Conservation (phyloP, 2,888 invertebrate species). For the Anticlea derivata region DNA sequence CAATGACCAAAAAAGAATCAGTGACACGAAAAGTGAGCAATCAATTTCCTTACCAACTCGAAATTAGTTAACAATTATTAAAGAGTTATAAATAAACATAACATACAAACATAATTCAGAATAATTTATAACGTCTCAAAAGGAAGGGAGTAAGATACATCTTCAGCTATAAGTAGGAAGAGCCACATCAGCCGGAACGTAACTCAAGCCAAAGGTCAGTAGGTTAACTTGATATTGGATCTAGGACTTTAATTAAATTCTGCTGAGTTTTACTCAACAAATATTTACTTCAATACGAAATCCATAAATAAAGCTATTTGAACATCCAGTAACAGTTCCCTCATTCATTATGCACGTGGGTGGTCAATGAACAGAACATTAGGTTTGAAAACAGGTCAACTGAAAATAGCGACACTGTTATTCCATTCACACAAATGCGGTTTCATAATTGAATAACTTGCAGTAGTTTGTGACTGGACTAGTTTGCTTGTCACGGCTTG, state of each 20-base stretch:
- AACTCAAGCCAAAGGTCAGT: slow-evolving; percentile 14
- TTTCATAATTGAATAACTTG: slow-evolving; percentile 26
- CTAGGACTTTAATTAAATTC: slow-evolving; percentile 8
- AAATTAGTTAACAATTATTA: too few species aligned
- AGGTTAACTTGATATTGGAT: slow-evolving; percentile 10
- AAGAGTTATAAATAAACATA: too few species aligned
- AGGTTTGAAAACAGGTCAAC: slow-evolving; percentile 45
- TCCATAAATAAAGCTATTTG: slow-evolving; percentile 12
- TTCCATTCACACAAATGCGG: slow-evolving; percentile 22
- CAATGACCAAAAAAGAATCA: too few species aligned
- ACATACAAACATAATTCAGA: too few species aligned
- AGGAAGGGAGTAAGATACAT: too few species aligned
- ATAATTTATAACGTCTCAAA: too few species aligned
- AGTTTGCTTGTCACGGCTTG: neutral
- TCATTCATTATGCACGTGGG: slow-evolving; percentile 36
- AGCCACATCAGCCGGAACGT: slow-evolving; percentile 7
- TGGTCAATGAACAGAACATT: slow-evolving; percentile 29
- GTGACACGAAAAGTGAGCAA: too few species aligned
- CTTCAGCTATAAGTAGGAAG: too few species aligned
- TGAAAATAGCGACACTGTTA: slow-evolving; percentile 42
- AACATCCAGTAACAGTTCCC: slow-evolving; percentile 9
- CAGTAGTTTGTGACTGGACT: neutral
- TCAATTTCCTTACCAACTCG: too few species aligned
- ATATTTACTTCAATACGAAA: slow-evolving; percentile 2
- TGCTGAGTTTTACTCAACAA: slow-evolving; percentile 1